Base-by-base conservation (phyloP, 2,888 invertebrate genomes). In the Trissoscelio sp. region DNA sequence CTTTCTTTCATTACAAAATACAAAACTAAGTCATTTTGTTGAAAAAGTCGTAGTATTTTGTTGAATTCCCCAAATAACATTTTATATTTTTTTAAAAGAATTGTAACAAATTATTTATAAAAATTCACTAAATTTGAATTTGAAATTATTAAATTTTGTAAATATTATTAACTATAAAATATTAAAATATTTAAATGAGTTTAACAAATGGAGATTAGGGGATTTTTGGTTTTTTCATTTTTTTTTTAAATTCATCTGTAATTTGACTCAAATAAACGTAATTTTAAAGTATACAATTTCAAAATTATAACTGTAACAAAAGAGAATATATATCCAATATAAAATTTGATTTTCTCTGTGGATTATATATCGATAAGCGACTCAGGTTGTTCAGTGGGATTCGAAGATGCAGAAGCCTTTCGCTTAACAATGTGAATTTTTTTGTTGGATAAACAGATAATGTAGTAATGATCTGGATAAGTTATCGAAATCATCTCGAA, bases 371-470 rank as follows among this genome's bases (percentile, higher is more conserved):
- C 88, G 12, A 89, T 73, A 2, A 86, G 67, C n/a, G 84, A 77
- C 1, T 79, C 83, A 69, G 85, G 86, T 7, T 82, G 80, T 48
- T 86, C 84, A 0, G 57, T 5, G 16, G 79, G 31, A 39, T 55
- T 73, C 42, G 83, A 53, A 44, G 79, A 12, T 28, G 82, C 24
- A 24, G 69, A 34, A 14, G 87, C 72, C 55, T 85, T 89, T 80
- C 94, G 93, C 88, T 97, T 97, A 4, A 96, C 94, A 44, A 98
- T 94, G 90, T 96, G 95, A 84, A 97, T 95, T 91, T 96, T 95
- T 88, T 96, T 95, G 90, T 98, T 97, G 0, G 97, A 97, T 85
- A 97, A 93, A 88, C 97, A 97, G 86, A 97, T 94, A 57, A 96
- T 94, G 89, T 97, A 98, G 92, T 96, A 95, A 89, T 97, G 96